Conservation (phyloP, 2,888 invertebrate species). For the Drosophila siamana region DNA sequence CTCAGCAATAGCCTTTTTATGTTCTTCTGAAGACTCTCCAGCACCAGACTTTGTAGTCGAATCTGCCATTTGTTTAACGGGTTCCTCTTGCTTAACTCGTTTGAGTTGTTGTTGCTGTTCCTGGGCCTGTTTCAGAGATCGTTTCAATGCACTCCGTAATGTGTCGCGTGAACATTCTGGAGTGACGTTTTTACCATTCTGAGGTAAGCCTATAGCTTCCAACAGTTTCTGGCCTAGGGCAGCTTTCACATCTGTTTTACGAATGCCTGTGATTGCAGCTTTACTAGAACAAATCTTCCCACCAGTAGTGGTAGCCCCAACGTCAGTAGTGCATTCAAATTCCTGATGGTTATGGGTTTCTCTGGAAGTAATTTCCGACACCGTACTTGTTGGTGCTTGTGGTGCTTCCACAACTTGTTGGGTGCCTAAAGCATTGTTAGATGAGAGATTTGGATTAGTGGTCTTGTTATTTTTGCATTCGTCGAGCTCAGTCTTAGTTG, state of each 20-base stretch:
- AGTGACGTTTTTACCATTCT: constrained; percentile 50
- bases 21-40: constrained; percentile 64
- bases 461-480: constrained; percentile 8
- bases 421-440: neutral
- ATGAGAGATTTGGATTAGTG: neutral
- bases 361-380: constrained; percentile 28
- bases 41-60: constrained; percentile 79
- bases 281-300: constrained; percentile 17
- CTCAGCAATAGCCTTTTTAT: constrained; percentile 72
- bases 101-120: constrained; percentile 78
- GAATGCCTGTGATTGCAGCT: constrained; percentile 19
- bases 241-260: constrained; percentile 66
- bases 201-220: constrained; percentile 80
- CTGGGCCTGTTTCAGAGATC: constrained; percentile 79
- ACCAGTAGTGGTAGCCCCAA: neutral
- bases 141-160: constrained; percentile 77
- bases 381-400: constrained; percentile 60
- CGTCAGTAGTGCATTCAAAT: constrained; percentile 1
- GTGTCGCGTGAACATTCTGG: constrained; percentile 69
- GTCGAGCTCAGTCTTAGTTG: constrained; percentile 4
- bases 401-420: constrained; percentile 4
- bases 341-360: neutral
- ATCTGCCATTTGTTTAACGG: constrained; percentile 81
- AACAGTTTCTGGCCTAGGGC: constrained; percentile 79
- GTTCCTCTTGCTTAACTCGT: constrained; percentile 73